A percentile compares a stretch with the other conserved stretches of the same genome.
phyloP scores from a whole-genome alignment of 2,797 vertebrate species.

The Leptatherina wallacei region DNA sequence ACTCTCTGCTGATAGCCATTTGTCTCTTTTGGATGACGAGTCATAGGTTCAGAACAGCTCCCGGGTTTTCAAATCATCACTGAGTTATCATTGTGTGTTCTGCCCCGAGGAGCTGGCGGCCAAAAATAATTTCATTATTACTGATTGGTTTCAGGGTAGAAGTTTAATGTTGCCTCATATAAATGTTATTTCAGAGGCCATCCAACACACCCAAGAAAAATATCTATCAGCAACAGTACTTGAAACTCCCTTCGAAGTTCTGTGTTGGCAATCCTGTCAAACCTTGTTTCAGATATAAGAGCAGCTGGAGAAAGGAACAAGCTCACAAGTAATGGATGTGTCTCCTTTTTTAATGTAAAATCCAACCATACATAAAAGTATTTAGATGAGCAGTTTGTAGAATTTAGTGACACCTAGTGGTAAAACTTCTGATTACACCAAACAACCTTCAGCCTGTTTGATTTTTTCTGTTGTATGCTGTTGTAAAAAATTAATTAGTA shows the following conservation, averaged over 20 bases:
- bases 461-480: background rate
- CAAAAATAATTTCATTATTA: constrained; percentile 35
- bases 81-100: background rate
- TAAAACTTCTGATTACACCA: background rate
- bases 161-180: constrained; percentile 47
- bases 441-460: background rate
- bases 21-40: background rate
- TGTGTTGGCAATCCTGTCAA: background rate
- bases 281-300: background rate
- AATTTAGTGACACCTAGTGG: background rate
- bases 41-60: background rate
- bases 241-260: constrained; percentile 23
- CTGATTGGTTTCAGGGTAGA: constrained; percentile 48
- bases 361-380: background rate
- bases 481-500: background rate
- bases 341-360: background rate
- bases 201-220: constrained; percentile 31
- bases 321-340: background rate
- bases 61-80: background rate
- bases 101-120: constrained; percentile 41
- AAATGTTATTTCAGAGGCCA: constrained; percentile 45
- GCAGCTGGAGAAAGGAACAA: background rate
- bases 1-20: background rate
- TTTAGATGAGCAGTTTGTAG: background rate
- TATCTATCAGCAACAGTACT: constrained; percentile 17